Conservation (phyloP, 2,113 vertebrate genomes). For the Nanorana parkeri region DNA sequence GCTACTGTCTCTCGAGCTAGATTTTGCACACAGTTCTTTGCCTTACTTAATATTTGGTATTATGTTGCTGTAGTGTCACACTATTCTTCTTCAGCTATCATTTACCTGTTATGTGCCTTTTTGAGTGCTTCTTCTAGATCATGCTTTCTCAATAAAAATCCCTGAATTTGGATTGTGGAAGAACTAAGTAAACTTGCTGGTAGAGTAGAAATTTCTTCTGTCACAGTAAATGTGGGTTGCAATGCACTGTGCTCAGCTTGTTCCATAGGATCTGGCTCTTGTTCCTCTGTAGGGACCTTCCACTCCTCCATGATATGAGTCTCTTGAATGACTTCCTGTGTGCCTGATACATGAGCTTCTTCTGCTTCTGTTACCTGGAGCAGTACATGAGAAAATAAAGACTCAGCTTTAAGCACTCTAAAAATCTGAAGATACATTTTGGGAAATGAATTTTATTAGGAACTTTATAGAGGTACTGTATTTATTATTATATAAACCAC, state of each 20-base stretch:
- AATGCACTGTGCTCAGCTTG: slow-evolving; percentile 62
- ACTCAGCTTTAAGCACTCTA: too few species aligned
- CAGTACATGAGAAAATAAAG: background rate
- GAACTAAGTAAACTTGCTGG: slow-evolving; percentile 67
- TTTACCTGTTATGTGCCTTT: slow-evolving; percentile 88
- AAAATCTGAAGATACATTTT: background rate
- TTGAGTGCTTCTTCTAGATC: slow-evolving; percentile 89
- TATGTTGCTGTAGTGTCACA: too few species aligned
- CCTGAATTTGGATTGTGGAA: slow-evolving; percentile 80
- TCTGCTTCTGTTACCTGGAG: background rate
- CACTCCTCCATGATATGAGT: slow-evolving; percentile 48
- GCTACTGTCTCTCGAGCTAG: too few species aligned
- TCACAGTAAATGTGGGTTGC: slow-evolving; percentile 66
- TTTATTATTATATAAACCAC: background rate
- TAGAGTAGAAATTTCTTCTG: slow-evolving; percentile 68
- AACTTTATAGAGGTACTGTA: too few species aligned
- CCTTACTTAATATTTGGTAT: too few species aligned
- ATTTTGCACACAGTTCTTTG: too few species aligned
- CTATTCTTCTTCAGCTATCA: too few species aligned
- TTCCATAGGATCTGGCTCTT: slow-evolving; percentile 54
- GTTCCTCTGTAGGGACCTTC: slow-evolving; percentile 41
- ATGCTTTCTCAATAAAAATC: slow-evolving; percentile 88
- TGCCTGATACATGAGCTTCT: background rate
- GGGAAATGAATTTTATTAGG: too few species aligned
- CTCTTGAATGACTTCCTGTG: slow-evolving; percentile 25